Base-by-base conservation (phyloP, 1,140 invertebrate genomes). In the Sarcophaga bullata region DNA sequence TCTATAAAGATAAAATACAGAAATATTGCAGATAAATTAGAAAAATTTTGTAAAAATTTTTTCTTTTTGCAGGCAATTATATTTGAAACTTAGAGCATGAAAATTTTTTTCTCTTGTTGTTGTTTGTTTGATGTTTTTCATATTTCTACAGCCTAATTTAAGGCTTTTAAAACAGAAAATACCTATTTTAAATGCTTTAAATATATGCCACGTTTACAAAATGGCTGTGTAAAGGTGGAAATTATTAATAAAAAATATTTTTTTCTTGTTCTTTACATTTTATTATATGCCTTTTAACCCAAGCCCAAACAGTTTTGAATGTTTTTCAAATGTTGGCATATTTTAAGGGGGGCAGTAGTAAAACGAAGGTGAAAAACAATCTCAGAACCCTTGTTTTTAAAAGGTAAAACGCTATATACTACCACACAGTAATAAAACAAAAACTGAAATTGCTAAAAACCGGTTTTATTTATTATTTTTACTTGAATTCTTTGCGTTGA, bases 61-160 rank as follows among this genome's bases (percentile, higher is more conserved):
- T 72, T 8, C 73, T 48, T 76, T 76, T 48, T 76, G 48, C 73
- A 76, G 47, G 46, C 46, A 76, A 76, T 76, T 76, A 76, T 15
- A 76, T 17, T 37, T 37, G 17, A 76, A 48, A 47, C 73, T 76
- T 76, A 76, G n/a, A 76, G 48, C 15, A 49, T 73, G 15, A 58
- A 58, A 15, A 58, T 58, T 58, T 58, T n/a, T 37, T 37, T 37
- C n/a, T 37, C 25, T 37, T 2, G 25, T 37, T 37, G n/a, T n/a
- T 58, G 54, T n/a, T 13, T 58, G 6, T 13, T n/a, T 2, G 6
- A 15, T 58, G 15, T n/a, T 37, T 37, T 37, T 37, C 15, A 13
- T n/a, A 58, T 58, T 58, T 58, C n/a, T 58, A 58, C n/a, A 58
- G 54, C 54, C 15, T 58, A 58, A 58, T 58, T 58, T 58, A 58